phyloP scores from a whole-genome alignment of 2,113 vertebrate species.

The Oryctolagus cuniculus region DNA sequence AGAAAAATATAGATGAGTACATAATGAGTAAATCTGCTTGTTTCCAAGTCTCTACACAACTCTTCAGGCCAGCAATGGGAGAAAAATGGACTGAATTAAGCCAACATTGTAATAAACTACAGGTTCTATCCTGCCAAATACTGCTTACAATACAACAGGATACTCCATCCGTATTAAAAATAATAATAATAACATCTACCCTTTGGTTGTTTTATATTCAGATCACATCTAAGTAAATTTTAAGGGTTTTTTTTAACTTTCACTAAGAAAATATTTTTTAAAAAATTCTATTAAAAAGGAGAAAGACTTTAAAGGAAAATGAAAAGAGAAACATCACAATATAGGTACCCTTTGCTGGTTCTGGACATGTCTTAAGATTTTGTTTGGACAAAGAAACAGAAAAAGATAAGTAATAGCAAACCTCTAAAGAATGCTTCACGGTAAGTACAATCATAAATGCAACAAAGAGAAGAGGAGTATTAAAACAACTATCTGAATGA shows the following conservation, averaged over 20 bases:
- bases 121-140: slow-evolving; percentile 5
- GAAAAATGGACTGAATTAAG: not conserved
- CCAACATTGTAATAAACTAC: not conserved
- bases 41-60: not conserved
- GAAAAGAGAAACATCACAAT: not conserved
- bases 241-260: slow-evolving; percentile 11
- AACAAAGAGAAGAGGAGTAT: slow-evolving; percentile 41
- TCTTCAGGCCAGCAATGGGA: not conserved
- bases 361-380: not conserved
- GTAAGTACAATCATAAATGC: slow-evolving; percentile 14
- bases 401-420: not conserved
- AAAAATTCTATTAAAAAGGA: slow-evolving; percentile 31
- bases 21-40: not conserved
- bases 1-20: slow-evolving; percentile 16
- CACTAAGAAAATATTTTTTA: slow-evolving; percentile 8
- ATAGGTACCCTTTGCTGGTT: not conserved
- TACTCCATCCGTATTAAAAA: not conserved
- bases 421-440: not conserved
- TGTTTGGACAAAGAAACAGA: not conserved
- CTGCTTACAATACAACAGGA: not conserved
- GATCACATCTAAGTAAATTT: slow-evolving; percentile 34
- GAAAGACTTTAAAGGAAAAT: not conserved
- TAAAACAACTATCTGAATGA: slow-evolving; percentile 41
- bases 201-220: slow-evolving; percentile 2
- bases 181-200: slow-evolving; percentile 29